These are phyloP conservation scores for Chloromyia formosa DNA, from an alignment of 2,888 invertebrate species.

Conservation along the genomic window DNA sequence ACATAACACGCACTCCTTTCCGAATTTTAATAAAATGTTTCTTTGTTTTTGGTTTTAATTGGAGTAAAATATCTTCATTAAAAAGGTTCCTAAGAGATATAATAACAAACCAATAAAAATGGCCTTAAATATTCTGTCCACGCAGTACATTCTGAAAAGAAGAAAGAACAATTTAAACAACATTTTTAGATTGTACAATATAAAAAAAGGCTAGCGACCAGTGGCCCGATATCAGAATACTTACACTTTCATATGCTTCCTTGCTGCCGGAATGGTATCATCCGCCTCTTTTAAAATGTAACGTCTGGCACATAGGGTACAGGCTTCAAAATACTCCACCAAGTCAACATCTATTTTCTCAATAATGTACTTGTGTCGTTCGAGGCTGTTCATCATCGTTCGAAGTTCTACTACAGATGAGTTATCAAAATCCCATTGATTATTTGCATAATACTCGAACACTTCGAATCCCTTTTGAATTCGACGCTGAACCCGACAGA, in stretches of 20 bases:
- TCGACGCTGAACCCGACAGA: conserved; percentile 83
- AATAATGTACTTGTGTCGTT: conserved; percentile 73
- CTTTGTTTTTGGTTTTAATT: not conserved
- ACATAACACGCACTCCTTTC: not conserved
- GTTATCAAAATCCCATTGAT: conserved; percentile 89
- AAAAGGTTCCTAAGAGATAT: conserved; percentile 57
- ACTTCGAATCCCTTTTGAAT: conserved; percentile 88
- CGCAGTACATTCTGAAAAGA: conserved; percentile 83
- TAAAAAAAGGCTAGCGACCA: not conserved
- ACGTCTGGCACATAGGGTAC: conserved; percentile 80
- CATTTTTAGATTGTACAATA: no score
- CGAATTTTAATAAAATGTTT: not conserved
- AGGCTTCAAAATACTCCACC: conserved; percentile 82
- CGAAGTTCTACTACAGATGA: conserved; percentile 70
- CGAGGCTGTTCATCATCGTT: conserved; percentile 70
- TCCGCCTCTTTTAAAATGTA: conserved; percentile 85
- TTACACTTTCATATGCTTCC: conserved; percentile 82
- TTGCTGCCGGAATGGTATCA: conserved; percentile 81
- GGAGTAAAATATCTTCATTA: conserved; percentile 56
- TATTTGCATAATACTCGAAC: conserved; percentile 91
- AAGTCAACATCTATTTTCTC: conserved; percentile 76
- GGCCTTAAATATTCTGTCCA: conserved; percentile 77
- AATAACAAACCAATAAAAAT: conserved; percentile 73
- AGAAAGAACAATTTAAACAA: conserved; percentile 49
- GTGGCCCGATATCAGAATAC: conserved; percentile 59